Evolutionary conservation across 2,113 vertebrate genomes (phyloP).

Genomic region (Eretmodus cyanostictus): DNA sequence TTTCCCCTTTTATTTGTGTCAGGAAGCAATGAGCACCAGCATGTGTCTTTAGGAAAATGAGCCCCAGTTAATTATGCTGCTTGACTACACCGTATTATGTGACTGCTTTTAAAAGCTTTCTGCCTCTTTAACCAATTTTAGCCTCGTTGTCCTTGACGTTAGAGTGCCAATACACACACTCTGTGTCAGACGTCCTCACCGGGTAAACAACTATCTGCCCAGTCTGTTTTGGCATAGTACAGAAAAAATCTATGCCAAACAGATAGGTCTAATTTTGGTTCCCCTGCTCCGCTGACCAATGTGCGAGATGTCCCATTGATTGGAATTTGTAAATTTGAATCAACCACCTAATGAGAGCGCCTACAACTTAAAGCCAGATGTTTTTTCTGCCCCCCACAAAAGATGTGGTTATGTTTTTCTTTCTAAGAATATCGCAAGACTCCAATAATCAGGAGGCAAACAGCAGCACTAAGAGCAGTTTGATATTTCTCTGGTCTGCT

Average conservation of each 20-base stretch:
- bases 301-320: not conserved
- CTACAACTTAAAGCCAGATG: not conserved
- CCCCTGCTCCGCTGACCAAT: not conserved
- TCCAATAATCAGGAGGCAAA: not conserved
- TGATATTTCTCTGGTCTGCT: not conserved
- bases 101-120: not conserved
- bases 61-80: slow-evolving; percentile 8
- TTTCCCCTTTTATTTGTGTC: not conserved
- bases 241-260: not conserved
- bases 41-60: slow-evolving; percentile 10
- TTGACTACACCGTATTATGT: not conserved
- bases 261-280: not conserved
- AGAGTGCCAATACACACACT: not conserved
- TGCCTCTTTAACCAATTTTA: slow-evolving; percentile 17
- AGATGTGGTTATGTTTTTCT: not conserved
- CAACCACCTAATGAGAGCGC: not conserved
- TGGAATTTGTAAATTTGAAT: not conserved
- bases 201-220: not conserved
- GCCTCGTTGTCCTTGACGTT: slow-evolving; percentile 1
- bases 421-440: not conserved
- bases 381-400: not conserved
- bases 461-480: not conserved
- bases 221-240: not conserved
- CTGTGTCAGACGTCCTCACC: not conserved
- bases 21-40: not conserved